Percentiles rank a stretch among this genome's conserved stretches.
Evolutionary conservation across 2,113 vertebrate genomes (phyloP).

Genomic region (Telmatochromis brachygnathus): DNA sequence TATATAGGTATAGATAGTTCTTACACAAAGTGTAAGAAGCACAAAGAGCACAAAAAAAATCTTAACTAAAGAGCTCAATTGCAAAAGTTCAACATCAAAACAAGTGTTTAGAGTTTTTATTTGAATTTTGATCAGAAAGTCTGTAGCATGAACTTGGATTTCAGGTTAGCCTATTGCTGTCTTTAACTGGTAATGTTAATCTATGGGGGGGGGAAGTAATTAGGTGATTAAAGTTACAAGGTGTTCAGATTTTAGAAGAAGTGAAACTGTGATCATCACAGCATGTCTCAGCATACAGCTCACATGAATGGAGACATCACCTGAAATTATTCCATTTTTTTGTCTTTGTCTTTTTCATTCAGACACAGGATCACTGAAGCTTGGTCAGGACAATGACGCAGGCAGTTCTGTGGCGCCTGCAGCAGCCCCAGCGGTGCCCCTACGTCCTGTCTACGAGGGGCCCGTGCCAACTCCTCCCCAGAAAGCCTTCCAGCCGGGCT

Average conservation of each 20-base stretch:
- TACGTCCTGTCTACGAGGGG: slow-evolving; percentile 76
- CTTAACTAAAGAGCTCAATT: neutral
- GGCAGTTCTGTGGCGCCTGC: slow-evolving; percentile 40
- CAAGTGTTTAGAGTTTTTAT: neutral
- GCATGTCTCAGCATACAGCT: neutral
- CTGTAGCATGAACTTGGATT: neutral
- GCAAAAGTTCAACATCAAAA: neutral
- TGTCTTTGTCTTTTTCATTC: neutral
- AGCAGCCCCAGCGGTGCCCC: slow-evolving; percentile 31
- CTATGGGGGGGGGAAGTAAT: neutral
- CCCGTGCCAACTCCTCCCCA: slow-evolving; percentile 84
- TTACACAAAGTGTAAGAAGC: neutral
- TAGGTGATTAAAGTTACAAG: neutral
- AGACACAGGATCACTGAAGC: slow-evolving; percentile 79
- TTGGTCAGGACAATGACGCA: slow-evolving; percentile 54
- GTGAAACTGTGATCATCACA: neutral
- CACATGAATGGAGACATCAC: neutral
- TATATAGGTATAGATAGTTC: too few relatives aligned
- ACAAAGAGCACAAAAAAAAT: neutral
- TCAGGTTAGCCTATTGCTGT: neutral
- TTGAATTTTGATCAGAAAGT: neutral
- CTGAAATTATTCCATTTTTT: neutral
- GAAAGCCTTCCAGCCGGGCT: slow-evolving; percentile 88
- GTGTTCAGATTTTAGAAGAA: neutral
- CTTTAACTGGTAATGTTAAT: neutral